phyloP scores from a whole-genome alignment of 2,113 vertebrate species.

The Cynoglossus semilaevis region DNA sequence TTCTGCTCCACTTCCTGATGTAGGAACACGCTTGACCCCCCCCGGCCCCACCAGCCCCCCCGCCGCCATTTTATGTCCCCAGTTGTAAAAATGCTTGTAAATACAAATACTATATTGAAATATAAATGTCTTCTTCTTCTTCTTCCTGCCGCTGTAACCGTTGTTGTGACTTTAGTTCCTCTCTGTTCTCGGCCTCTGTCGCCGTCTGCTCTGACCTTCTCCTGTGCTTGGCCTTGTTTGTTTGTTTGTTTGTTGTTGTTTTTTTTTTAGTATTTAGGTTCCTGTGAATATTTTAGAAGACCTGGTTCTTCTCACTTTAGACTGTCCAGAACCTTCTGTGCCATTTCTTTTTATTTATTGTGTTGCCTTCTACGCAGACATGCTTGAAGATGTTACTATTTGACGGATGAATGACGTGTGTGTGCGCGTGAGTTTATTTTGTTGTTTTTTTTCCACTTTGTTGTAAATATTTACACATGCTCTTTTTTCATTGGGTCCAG shows the following conservation, averaged over 20 bases:
- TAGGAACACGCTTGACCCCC: neutral
- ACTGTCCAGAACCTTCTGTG: conserved; percentile 65
- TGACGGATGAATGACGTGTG: conserved; percentile 40
- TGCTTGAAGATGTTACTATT: conserved; percentile 66
- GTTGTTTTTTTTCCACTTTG: no score
- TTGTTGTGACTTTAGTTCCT: conserved; percentile 45
- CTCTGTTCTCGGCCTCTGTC: conserved; percentile 36
- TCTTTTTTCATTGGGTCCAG: conserved; percentile 52
- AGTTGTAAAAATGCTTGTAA: conserved; percentile 73
- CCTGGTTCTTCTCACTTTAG: conserved; percentile 55
- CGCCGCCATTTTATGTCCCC: conserved; percentile 48
- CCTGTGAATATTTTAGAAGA: conserved; percentile 58
- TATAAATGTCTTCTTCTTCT: conserved; percentile 64
- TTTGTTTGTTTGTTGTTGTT: conserved; percentile 33
- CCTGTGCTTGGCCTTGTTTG: conserved; percentile 23
- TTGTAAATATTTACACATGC: conserved; percentile 28
- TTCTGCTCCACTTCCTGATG: conserved; percentile 57
- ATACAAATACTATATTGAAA: conserved; percentile 77
- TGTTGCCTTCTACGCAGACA: conserved; percentile 66
- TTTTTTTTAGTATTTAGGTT: conserved; percentile 50
- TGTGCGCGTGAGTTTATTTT: neutral
- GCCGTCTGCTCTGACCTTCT: conserved; percentile 30
- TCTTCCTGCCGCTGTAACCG: conserved; percentile 59
- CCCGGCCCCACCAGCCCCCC: conserved; percentile 21
- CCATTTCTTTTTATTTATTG: conserved; percentile 73